These are phyloP conservation scores for Ophiodon elongatus DNA, from an alignment of 2,113 vertebrate species.

Conservation along the genomic window DNA sequence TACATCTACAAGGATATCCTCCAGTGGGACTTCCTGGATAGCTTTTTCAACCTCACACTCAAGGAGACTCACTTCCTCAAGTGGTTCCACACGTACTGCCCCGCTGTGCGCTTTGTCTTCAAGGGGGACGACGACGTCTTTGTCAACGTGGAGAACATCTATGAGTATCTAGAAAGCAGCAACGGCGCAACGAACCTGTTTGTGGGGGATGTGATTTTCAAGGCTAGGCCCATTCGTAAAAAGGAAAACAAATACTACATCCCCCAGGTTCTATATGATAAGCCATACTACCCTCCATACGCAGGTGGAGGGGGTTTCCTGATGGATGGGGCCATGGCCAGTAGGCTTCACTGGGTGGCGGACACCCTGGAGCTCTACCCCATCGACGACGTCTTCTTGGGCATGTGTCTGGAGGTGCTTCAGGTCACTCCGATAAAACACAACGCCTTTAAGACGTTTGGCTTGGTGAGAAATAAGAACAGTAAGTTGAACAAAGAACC, in stretches of 20 bases:
- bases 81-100: conserved; percentile 94
- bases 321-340: conserved; percentile 89
- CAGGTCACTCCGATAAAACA: conserved; percentile 89
- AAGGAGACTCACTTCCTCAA: conserved; percentile 98
- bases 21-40: conserved; percentile 97
- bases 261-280: conserved; percentile 88
- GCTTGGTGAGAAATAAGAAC: conserved; percentile 91
- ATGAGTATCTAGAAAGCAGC: conserved; percentile 90
- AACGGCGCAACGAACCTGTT: conserved; percentile 85
- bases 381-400: conserved; percentile 96
- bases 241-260: conserved; percentile 98
- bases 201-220: conserved; percentile 91
- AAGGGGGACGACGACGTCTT: conserved; percentile 97
- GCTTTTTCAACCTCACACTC: conserved; percentile 98
- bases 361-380: conserved; percentile 92
- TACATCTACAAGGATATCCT: conserved; percentile 92
- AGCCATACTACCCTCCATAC: conserved; percentile 92
- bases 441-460: conserved; percentile 95
- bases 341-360: conserved; percentile 85
- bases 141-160: conserved; percentile 90
- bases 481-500: conserved; percentile 96
- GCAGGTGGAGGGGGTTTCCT: conserved; percentile 95
- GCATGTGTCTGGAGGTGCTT: conserved; percentile 95
- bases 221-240: conserved; percentile 91
- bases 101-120: conserved; percentile 87